phyloP scores from a whole-genome alignment of 2,113 vertebrate genomes.

The Pica pica region DNA sequence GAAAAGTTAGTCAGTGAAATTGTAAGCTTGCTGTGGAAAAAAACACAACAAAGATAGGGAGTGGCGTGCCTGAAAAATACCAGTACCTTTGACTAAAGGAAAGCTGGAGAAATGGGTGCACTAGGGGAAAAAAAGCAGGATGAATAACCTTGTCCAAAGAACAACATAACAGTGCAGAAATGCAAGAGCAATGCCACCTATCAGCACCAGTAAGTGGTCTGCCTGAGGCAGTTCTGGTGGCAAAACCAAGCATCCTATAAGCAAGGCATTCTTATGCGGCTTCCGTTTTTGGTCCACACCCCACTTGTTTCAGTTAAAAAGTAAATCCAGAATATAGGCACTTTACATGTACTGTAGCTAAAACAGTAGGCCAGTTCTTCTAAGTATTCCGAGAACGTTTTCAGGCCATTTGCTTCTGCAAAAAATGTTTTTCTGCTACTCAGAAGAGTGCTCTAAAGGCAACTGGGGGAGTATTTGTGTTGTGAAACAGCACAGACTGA shows the following conservation, averaged over 20 bases:
- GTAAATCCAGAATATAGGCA: not conserved
- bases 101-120: not conserved
- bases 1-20: not conserved
- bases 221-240: not conserved
- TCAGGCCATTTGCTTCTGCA: not conserved
- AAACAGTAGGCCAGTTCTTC: not conserved
- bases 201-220: not conserved
- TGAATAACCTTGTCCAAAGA: not conserved
- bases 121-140: not conserved
- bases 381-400: not conserved
- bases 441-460: not conserved
- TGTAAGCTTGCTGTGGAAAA: not conserved
- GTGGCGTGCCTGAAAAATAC: not conserved
- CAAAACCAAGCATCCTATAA: not conserved
- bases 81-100: not conserved
- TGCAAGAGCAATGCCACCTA: not conserved
- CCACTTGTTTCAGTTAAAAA: not conserved
- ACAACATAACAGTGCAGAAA: not conserved
- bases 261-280: not conserved
- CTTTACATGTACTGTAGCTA: not conserved
- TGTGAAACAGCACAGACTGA: not conserved
- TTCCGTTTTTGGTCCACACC: not conserved
- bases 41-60: not conserved
- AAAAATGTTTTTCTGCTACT: not conserved
- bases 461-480: not conserved